Conservation (phyloP, 2,113 vertebrate species). For the Phalacrocorax aristotelis region DNA sequence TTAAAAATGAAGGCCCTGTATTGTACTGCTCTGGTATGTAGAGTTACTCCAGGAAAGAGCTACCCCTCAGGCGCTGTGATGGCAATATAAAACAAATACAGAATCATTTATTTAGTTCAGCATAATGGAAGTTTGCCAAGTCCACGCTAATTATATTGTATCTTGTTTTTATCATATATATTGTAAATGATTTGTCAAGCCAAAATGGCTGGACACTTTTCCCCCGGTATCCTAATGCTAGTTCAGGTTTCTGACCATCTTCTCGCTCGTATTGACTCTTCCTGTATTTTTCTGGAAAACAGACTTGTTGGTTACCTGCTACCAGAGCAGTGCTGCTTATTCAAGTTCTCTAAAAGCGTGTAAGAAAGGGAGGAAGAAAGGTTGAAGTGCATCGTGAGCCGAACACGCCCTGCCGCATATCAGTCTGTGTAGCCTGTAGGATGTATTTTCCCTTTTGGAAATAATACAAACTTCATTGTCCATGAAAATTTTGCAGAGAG, state of each 20-base stretch:
- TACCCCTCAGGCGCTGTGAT: background rate
- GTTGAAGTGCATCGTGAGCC: background rate
- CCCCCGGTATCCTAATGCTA: background rate
- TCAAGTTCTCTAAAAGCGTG: background rate
- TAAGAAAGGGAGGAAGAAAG: background rate
- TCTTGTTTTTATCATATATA: constrained; percentile 8
- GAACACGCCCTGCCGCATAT: background rate
- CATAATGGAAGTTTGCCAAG: background rate
- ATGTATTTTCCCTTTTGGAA: background rate
- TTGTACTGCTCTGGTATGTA: background rate
- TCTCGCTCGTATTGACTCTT: background rate
- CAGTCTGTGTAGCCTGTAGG: background rate
- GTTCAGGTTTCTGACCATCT: background rate
- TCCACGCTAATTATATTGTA: background rate
- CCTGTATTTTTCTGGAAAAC: background rate
- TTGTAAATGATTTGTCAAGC: background rate
- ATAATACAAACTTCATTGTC: background rate
- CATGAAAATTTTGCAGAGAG: background rate
- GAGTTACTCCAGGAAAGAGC: background rate
- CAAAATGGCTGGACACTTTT: background rate
- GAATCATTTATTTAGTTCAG: background rate
- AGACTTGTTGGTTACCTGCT: background rate
- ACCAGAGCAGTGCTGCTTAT: background rate
- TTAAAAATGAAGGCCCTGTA: background rate
- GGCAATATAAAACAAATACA: background rate